Conservation (phyloP, 2,888 invertebrate species). For the Dyspetes luteomarginatus region DNA sequence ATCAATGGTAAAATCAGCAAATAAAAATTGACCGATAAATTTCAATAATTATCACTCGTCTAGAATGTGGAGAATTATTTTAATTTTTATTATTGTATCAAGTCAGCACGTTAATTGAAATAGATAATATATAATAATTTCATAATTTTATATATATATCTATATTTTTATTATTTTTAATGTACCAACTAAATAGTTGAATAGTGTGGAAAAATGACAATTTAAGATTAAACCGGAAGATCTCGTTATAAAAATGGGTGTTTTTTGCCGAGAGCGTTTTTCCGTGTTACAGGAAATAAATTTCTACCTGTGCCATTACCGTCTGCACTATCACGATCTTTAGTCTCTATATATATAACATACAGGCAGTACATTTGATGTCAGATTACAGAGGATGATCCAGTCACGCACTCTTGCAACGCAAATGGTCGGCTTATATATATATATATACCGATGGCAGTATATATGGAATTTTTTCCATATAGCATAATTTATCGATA, state of each 20-base stretch:
- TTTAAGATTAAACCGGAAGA: background rate
- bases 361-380: constrained; percentile 13
- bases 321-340: constrained; percentile 5
- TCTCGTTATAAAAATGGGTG: background rate
- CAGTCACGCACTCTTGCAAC: constrained; percentile 41
- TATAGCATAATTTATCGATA: background rate
- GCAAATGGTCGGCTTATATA: constrained; percentile 2
- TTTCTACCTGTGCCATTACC: background rate
- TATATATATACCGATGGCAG: background rate
- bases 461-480: background rate
- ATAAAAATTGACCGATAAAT: no score
- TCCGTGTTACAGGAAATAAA: background rate
- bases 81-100: no score
- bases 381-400: constrained; percentile 33
- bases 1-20: no score
- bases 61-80: no score
- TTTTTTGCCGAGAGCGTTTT: background rate
- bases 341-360: background rate
- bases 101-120: no score
- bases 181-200: background rate
- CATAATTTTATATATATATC: no score
- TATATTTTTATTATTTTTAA: no score
- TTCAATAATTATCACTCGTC: no score
- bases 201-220: background rate
- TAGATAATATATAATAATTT: no score